These are phyloP conservation scores for Ifrita kowaldi DNA, from an alignment of 2,113 vertebrate species.

Conservation along the genomic window DNA sequence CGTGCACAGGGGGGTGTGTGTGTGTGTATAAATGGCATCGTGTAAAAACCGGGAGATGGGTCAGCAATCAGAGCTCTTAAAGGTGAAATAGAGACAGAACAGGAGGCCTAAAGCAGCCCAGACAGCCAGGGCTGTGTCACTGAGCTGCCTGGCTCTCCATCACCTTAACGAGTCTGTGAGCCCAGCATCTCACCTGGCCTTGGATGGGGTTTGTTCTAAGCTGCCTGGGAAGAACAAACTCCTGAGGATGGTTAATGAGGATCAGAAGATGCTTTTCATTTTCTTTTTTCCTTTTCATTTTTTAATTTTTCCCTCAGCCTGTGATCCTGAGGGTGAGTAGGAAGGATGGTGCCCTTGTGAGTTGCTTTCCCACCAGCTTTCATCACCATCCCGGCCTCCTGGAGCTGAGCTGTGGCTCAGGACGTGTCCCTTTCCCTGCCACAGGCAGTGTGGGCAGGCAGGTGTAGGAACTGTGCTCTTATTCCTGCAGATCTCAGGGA, in stretches of 20 bases:
- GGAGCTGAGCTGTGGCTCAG: background rate
- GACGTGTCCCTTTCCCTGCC: background rate
- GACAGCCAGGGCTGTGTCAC: background rate
- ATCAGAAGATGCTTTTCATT: background rate
- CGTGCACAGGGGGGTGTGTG: rapidly evolving
- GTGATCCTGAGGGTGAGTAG: background rate
- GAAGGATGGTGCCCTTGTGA: background rate
- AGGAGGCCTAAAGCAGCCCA: background rate
- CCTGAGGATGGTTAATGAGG: background rate
- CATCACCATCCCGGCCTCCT: background rate
- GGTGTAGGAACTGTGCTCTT: background rate
- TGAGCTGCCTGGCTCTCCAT: background rate
- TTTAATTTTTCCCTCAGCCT: background rate
- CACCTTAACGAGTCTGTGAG: background rate
- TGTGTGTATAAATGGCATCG: background rate
- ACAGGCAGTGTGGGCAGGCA: background rate
- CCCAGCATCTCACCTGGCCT: background rate
- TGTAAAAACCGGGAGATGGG: background rate
- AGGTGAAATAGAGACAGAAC: background rate
- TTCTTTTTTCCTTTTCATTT: background rate
- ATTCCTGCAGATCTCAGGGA: background rate
- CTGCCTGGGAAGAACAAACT: background rate
- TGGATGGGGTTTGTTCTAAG: background rate
- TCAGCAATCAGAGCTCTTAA: background rate
- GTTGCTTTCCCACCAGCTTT: background rate